Evolutionary conservation across 2,797 vertebrate species (phyloP).

Genomic region (Poecilia picta): DNA sequence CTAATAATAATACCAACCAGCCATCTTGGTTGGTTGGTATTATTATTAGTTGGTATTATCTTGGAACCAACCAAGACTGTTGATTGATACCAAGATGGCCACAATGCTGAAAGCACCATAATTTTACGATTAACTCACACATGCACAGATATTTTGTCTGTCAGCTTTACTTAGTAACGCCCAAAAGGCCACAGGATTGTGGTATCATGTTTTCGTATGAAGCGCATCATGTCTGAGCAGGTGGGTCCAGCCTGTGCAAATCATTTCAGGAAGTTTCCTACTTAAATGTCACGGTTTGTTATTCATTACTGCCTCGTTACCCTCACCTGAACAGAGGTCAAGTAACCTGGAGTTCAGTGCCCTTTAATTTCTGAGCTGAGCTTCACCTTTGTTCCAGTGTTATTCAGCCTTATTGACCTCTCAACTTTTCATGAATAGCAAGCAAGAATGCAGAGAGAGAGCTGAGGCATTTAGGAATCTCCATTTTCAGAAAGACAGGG

Average conservation of each 20-base stretch:
- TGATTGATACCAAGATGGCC: not conserved
- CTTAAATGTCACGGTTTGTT: constrained; percentile 52
- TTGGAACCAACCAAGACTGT: not conserved
- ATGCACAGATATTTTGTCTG: constrained; percentile 28
- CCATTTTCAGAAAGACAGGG: constrained; percentile 3
- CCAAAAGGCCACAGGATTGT: constrained; percentile 48
- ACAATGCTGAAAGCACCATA: constrained; percentile 35
- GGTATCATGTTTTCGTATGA: constrained; percentile 20
- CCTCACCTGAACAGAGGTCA: constrained; percentile 29
- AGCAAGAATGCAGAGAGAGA: constrained; percentile 5
- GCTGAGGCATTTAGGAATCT: not conserved
- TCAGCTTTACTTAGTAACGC: constrained; percentile 41
- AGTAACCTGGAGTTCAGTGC: constrained; percentile 12
- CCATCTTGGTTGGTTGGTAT: not conserved
- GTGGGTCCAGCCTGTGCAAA: constrained; percentile 10
- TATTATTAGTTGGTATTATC: too few relatives aligned
- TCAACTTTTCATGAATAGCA: not conserved
- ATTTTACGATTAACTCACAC: constrained; percentile 1
- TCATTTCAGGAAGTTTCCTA: not conserved
- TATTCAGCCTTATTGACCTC: not conserved
- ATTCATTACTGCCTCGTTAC: constrained; percentile 29
- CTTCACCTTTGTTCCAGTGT: constrained; percentile 28
- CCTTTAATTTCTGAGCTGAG: constrained; percentile 22
- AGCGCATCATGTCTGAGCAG: constrained; percentile 25
- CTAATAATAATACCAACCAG: not conserved